phyloP scores from a whole-genome alignment of 2,888 invertebrate genomes.

The Coleophora deauratella region DNA sequence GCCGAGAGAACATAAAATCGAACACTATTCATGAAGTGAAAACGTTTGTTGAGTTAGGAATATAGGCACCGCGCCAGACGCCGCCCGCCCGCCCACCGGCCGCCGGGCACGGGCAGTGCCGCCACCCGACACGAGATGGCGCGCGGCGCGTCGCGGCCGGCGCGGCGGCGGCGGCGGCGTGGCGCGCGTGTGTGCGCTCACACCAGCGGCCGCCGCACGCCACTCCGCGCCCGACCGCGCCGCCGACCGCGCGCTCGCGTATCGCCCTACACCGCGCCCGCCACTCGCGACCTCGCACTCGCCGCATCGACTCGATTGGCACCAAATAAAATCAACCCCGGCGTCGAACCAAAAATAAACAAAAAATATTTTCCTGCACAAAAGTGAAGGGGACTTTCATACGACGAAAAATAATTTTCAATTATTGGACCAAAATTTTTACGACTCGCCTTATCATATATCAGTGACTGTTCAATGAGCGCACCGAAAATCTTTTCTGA shows the following conservation, averaged over 20 bases:
- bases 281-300: constrained; percentile 50
- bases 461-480: constrained; percentile 48
- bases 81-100: constrained; percentile 42
- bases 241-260: constrained; percentile 61
- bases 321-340: constrained; percentile 43
- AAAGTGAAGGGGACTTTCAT: neutral
- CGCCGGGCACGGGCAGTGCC: constrained; percentile 30
- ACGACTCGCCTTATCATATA: constrained; percentile 35
- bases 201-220: constrained; percentile 37
- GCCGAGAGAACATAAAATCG: neutral
- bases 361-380: constrained; percentile 14
- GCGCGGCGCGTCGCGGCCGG: constrained; percentile 20
- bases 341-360: constrained; percentile 29
- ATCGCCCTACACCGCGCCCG: constrained; percentile 30
- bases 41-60: constrained; percentile 7
- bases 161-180: constrained; percentile 13
- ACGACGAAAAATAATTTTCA: constrained; percentile 21
- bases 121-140: constrained; percentile 63
- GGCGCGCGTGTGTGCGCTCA: constrained; percentile 59
- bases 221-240: constrained; percentile 72
- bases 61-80: constrained; percentile 26
- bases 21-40: neutral
- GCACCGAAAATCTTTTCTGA: constrained; percentile 19
- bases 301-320: constrained; percentile 36
- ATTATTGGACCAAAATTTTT: constrained; percentile 27